phyloP scores from a whole-genome alignment of 2,888 invertebrate genomes.

The Drosophila subquinaria region DNA sequence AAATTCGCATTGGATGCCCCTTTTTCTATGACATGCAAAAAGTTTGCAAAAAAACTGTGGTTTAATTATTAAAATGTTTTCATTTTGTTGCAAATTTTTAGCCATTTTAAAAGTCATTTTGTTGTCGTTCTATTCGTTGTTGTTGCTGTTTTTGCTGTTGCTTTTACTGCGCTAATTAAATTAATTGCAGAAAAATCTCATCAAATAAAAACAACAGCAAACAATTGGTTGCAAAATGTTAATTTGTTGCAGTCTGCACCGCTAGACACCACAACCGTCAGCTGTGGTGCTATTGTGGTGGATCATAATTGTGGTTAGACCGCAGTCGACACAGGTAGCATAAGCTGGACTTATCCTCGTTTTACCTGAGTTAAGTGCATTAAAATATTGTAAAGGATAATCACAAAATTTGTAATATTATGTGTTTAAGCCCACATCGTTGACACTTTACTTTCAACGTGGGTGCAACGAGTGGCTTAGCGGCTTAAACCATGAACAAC shows the following conservation, averaged over 20 bases:
- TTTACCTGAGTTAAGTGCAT: slow-evolving; percentile 28
- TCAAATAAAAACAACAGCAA: slow-evolving; percentile 10
- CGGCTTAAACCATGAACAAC: neutral
- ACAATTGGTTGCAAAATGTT: slow-evolving; percentile 4
- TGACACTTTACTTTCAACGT: neutral
- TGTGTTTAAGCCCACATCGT: slow-evolving; percentile 2
- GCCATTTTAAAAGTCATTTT: slow-evolving; percentile 52
- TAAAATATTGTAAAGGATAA: slow-evolving; percentile 30
- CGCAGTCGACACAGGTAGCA: slow-evolving; percentile 34
- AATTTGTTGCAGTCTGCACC: slow-evolving; percentile 7
- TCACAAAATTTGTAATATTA: slow-evolving; percentile 14
- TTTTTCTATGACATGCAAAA: slow-evolving; percentile 37
- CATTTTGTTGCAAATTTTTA: slow-evolving; percentile 59
- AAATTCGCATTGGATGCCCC: slow-evolving; percentile 35
- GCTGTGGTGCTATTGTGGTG: slow-evolving; percentile 19
- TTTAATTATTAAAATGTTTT: slow-evolving; percentile 78
- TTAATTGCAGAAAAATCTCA: slow-evolving; percentile 56
- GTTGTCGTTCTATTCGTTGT: neutral
- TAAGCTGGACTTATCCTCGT: slow-evolving; percentile 9
- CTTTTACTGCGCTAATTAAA: slow-evolving; percentile 58
- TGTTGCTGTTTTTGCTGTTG: neutral
- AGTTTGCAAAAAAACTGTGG: slow-evolving; percentile 50
- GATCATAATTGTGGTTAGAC: slow-evolving; percentile 59
- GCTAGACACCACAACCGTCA: slow-evolving; percentile 5
- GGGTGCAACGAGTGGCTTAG: neutral